These are phyloP conservation scores for Melopsittacus undulatus DNA, from an alignment of 2,797 vertebrate genomes.

Conservation along the genomic window DNA sequence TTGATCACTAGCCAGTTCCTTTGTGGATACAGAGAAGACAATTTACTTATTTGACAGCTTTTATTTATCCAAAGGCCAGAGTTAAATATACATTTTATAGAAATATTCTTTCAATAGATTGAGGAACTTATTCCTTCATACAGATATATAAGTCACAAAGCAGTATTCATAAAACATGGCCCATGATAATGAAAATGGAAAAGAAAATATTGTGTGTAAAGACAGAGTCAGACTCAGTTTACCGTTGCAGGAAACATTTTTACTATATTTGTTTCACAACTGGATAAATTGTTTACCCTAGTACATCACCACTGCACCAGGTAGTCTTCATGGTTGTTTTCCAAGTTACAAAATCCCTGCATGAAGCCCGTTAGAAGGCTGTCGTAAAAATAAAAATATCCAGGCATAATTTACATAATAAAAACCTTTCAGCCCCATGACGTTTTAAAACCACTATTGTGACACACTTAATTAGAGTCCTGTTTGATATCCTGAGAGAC, in stretches of 20 bases:
- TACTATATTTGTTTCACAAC: background rate
- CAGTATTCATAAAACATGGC: slow-evolving; percentile 1
- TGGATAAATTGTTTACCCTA: background rate
- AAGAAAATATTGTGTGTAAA: slow-evolving; percentile 15
- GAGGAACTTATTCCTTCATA: background rate
- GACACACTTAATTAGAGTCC: background rate
- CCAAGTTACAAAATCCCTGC: background rate
- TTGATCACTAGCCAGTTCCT: slow-evolving; percentile 13
- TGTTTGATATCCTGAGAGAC: background rate
- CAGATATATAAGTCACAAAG: background rate
- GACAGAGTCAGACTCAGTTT: slow-evolving; percentile 23
- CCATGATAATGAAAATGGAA: slow-evolving; percentile 3
- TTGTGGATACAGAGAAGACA: background rate
- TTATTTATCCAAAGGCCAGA: slow-evolving; percentile 34
- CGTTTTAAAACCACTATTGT: background rate
- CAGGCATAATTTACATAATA: background rate
- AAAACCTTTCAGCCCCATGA: background rate
- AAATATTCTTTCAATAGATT: background rate
- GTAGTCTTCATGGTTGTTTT: background rate
- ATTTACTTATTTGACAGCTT: background rate
- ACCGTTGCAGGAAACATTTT: background rate
- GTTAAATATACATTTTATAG: background rate
- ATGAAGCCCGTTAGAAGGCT: background rate
- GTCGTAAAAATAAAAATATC: background rate
- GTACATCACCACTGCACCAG: background rate